Evolutionary conservation across 2,888 invertebrate species (phyloP).

Genomic region (Dysmachus trigonus): DNA sequence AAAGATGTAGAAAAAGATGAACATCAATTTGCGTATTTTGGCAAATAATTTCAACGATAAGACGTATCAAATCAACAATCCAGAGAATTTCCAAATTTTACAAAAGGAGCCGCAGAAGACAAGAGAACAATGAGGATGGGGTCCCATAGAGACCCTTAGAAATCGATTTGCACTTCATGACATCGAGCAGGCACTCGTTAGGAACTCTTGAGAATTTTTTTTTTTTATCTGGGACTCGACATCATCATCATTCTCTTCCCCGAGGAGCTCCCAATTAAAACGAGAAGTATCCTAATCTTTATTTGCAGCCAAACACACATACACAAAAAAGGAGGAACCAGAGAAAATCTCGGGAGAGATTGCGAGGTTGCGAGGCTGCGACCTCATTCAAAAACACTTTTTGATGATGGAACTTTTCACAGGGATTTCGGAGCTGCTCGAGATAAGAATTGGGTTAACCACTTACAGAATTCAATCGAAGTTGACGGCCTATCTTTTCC

Average conservation of each 20-base stretch:
- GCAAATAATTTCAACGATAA: background rate
- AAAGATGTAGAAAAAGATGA: background rate
- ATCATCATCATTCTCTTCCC: background rate
- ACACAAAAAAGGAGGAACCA: too few species aligned
- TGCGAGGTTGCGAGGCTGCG: background rate
- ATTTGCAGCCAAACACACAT: background rate
- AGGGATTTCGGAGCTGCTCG: background rate
- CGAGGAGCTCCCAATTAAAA: background rate
- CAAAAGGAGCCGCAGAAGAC: background rate
- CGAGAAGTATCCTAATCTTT: background rate
- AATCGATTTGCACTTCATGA: background rate
- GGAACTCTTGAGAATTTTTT: background rate
- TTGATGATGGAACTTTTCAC: constrained; percentile 12
- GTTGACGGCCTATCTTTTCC: background rate
- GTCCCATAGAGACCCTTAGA: background rate
- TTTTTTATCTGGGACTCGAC: background rate
- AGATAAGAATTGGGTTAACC: constrained; percentile 35
- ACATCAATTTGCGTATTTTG: background rate
- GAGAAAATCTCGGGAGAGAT: background rate
- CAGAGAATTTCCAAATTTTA: background rate
- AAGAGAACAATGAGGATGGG: background rate
- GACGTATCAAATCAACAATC: background rate
- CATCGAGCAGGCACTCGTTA: background rate
- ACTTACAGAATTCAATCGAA: constrained; percentile 18
- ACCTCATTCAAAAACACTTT: constrained; percentile 22